phyloP scores from a whole-genome alignment of 2,113 vertebrate genomes.

The Chionodraco myersi region DNA sequence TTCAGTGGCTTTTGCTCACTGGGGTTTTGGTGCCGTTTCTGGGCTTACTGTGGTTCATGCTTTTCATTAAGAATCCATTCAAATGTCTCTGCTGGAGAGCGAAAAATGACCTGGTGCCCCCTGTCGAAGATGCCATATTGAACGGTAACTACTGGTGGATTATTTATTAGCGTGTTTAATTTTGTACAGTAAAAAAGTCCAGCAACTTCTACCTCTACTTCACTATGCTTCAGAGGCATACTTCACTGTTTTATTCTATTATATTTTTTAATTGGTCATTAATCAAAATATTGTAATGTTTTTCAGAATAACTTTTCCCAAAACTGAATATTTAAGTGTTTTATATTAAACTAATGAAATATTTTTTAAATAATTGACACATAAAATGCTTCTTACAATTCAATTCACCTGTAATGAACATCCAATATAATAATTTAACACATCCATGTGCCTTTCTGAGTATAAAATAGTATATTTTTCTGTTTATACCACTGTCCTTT shows the following conservation, averaged over 20 bases:
- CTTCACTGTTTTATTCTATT: too few species aligned
- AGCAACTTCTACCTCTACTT: not conserved
- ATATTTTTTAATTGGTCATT: too few species aligned
- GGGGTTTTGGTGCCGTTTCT: not conserved
- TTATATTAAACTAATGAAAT: not conserved
- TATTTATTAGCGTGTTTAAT: not conserved
- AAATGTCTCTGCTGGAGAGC: not conserved
- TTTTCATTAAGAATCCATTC: not conserved
- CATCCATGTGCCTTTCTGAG: too few species aligned
- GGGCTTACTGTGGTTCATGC: constrained; percentile 26
- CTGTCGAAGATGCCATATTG: not conserved
- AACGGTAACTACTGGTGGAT: constrained; percentile 26
- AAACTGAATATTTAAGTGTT: not conserved
- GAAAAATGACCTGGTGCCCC: constrained; percentile 5
- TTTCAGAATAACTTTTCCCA: too few species aligned
- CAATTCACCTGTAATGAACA: not conserved
- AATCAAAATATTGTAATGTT: too few species aligned
- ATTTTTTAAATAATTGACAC: too few species aligned
- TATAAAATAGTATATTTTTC: not conserved
- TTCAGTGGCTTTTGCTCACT: not conserved
- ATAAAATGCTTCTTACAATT: not conserved
- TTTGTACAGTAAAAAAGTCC: not conserved
- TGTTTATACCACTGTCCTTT: not conserved
- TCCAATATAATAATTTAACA: not conserved
- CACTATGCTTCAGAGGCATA: not conserved